Conservation (phyloP, 2,888 invertebrate species). For the Belgica antarctica region DNA sequence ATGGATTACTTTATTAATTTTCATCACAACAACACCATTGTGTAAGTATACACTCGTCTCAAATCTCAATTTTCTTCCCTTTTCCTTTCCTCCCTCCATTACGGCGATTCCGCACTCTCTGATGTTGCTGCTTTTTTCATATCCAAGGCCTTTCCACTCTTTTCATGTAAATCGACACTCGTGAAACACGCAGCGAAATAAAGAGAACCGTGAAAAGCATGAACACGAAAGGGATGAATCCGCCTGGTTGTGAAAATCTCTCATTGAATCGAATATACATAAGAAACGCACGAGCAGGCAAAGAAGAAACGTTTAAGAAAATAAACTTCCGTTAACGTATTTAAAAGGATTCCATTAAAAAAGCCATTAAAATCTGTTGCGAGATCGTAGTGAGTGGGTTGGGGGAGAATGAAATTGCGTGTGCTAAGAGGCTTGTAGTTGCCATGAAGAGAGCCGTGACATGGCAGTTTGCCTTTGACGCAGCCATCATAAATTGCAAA, state of each 20-base stretch:
- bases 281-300: not conserved
- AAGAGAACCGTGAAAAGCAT: constrained; percentile 1
- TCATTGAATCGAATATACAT: not conserved
- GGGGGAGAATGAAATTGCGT: not conserved
- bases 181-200: not conserved
- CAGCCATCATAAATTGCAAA: not conserved
- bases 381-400: not conserved
- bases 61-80: too few relatives aligned
- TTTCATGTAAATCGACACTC: not conserved
- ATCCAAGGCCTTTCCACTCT: not conserved
- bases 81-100: too few relatives aligned
- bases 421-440: not conserved
- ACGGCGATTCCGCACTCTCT: too few relatives aligned
- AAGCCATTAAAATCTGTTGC: constrained; percentile 32
- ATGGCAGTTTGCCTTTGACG: not conserved
- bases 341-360: constrained; percentile 30
- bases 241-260: too few relatives aligned
- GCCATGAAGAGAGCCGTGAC: not conserved
- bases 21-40: constrained; percentile 40
- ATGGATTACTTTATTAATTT: constrained; percentile 43
- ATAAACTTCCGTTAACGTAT: constrained; percentile 33
- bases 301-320: constrained; percentile 33
- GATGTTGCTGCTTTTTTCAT: too few relatives aligned
- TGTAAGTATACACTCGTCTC: too few relatives aligned
- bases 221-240: too few relatives aligned